Conservation (phyloP, 2,797 vertebrate genomes). For the Carcharodon carcharias region DNA sequence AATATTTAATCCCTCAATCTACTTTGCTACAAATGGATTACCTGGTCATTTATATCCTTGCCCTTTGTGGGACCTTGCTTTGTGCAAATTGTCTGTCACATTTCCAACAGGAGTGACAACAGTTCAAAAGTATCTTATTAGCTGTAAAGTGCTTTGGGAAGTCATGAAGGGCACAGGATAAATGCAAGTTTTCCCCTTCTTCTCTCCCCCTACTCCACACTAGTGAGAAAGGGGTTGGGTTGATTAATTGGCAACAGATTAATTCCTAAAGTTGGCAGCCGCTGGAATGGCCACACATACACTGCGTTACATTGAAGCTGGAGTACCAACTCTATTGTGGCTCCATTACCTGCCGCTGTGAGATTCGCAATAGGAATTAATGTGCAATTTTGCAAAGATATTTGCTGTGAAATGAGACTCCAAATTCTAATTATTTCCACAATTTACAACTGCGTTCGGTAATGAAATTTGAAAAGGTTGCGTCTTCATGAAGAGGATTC, state of each 20-base stretch:
- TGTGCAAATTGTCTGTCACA: not conserved
- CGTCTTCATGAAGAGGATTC: not conserved
- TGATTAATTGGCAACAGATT: not conserved
- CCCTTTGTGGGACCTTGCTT: not conserved
- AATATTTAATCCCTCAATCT: not conserved
- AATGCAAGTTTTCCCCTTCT: not conserved
- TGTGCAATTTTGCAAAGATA: not conserved
- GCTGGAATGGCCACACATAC: not conserved
- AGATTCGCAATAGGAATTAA: not conserved
- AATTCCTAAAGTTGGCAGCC: not conserved
- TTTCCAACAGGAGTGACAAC: no score
- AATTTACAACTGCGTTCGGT: not conserved
- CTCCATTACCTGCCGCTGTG: not conserved
- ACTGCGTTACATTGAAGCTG: not conserved
- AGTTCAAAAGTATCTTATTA: not conserved
- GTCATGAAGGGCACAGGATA: no score
- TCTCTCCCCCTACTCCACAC: not conserved
- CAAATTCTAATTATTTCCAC: not conserved
- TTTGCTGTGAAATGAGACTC: not conserved
- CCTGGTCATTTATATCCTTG: not conserved
- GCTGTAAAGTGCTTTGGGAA: not conserved
- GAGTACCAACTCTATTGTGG: not conserved
- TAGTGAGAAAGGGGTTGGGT: not conserved
- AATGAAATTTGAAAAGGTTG: not conserved
- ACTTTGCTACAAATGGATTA: not conserved